Conservation (phyloP, 2,888 invertebrate species). For the Chironomus riparius region DNA sequence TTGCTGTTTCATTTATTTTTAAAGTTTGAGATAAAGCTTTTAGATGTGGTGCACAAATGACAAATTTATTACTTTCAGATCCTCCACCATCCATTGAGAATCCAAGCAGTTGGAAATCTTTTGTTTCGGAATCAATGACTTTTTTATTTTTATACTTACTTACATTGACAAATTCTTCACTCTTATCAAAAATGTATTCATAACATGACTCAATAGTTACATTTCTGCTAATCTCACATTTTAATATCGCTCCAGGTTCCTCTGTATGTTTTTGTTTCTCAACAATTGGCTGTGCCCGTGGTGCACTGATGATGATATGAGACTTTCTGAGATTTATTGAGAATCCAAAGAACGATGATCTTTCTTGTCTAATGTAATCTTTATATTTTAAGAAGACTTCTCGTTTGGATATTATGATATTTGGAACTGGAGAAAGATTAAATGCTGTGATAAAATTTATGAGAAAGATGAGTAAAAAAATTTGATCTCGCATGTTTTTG, state of each 20-base stretch:
- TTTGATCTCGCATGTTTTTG: not conserved
- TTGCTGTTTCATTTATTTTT: slow-evolving; percentile 32
- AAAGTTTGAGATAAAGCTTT: slow-evolving; percentile 30
- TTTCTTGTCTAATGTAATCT: slow-evolving; percentile 32
- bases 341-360: slow-evolving; percentile 40
- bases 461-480: not conserved
- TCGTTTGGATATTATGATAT: slow-evolving; percentile 34
- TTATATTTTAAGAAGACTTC: slow-evolving; percentile 29
- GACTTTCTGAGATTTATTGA: slow-evolving; percentile 36
- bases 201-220: slow-evolving; percentile 35
- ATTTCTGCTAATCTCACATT: slow-evolving; percentile 37
- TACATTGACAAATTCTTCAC: slow-evolving; percentile 31
- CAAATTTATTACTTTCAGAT: slow-evolving; percentile 39
- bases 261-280: slow-evolving; percentile 37
- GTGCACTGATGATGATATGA: slow-evolving; percentile 48
- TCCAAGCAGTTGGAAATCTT: slow-evolving; percentile 46
- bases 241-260: slow-evolving; percentile 48
- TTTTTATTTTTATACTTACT: slow-evolving; percentile 31
- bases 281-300: slow-evolving; percentile 45
- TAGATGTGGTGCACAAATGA: slow-evolving; percentile 41
- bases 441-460: slow-evolving; percentile 29
- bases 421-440: slow-evolving; percentile 38
- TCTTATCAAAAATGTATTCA: slow-evolving; percentile 39
- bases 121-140: slow-evolving; percentile 38
- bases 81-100: slow-evolving; percentile 44